Conservation (phyloP, 2,113 vertebrate genomes). For the Paralichthys olivaceus region DNA sequence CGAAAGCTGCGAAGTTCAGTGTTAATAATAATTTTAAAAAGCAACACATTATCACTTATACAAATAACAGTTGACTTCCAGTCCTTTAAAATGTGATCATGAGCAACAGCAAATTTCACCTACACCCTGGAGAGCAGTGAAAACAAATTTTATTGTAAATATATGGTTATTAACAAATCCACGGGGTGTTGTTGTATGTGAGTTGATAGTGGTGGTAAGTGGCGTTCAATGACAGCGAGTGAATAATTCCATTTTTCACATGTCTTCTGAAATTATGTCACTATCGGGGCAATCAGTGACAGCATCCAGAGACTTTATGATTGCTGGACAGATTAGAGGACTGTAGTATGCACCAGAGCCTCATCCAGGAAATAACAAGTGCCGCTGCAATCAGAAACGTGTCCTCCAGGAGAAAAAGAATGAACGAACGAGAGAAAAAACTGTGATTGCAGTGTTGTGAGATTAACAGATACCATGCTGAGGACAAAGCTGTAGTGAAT, state of each 20-base stretch:
- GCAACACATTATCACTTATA: no score
- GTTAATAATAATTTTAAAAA: not conserved
- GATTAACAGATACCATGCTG: conserved; percentile 59
- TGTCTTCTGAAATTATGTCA: conserved; percentile 39
- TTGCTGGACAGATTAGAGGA: conserved; percentile 64
- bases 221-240: conserved; percentile 11
- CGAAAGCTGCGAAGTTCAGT: conserved; percentile 12
- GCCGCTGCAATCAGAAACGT: conserved; percentile 72
- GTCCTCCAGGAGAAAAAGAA: conserved; percentile 21
- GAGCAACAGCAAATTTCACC: not conserved
- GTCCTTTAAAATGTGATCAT: conserved; percentile 26
- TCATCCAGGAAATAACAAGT: conserved; percentile 64
- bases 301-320: conserved; percentile 54
- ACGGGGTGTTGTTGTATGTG: not conserved
- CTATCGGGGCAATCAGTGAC: conserved; percentile 64
- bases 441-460: conserved; percentile 68
- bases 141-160: conserved; percentile 13
- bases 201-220: not conserved
- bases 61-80: not conserved
- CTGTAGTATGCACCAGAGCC: conserved; percentile 60
- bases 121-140: not conserved
- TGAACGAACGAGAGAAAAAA: conserved; percentile 14
- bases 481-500: conserved; percentile 40
- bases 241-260: conserved; percentile 25
- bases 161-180: conserved; percentile 1